Evolutionary conservation across 2,113 vertebrate genomes (phyloP).

Genomic region (Semicossyphus pulcher): DNA sequence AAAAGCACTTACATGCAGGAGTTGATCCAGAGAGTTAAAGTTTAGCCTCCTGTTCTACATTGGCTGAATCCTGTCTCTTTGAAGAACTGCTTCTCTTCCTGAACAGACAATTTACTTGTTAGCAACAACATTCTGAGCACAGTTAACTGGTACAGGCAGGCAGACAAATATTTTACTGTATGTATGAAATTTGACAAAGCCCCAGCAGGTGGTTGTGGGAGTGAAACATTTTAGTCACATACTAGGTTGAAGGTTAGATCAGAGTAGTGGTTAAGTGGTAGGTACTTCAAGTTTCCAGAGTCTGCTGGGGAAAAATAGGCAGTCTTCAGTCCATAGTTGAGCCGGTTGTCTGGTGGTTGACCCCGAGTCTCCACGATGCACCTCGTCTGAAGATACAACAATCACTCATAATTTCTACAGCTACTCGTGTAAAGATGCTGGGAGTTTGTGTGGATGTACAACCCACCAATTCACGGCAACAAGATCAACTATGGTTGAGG

Average conservation of each 20-base stretch:
- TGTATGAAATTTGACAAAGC: no score
- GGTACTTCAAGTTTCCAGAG: slow-evolving; percentile 18
- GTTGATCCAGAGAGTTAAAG: not conserved
- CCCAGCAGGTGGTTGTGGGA: no score
- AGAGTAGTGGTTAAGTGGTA: not conserved
- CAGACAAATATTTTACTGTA: not conserved
- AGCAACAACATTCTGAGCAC: not conserved
- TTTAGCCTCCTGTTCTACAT: not conserved
- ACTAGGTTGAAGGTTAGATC: no score
- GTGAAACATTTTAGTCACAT: no score
- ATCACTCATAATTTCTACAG: no score
- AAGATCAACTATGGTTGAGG: not conserved
- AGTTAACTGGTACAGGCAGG: not conserved
- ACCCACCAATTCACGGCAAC: not conserved
- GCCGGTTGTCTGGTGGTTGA: slow-evolving; percentile 5
- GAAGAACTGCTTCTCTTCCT: not conserved
- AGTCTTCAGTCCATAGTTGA: not conserved
- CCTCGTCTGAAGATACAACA: slow-evolving; percentile 33
- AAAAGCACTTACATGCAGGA: slow-evolving; percentile 1
- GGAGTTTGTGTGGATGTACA: not conserved
- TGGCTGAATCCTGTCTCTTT: not conserved
- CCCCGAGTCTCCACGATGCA: slow-evolving; percentile 24
- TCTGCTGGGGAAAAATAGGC: not conserved
- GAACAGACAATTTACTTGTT: not conserved
- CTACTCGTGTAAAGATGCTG: no score